These are phyloP conservation scores for Ptychadena robeensis DNA, from an alignment of 2,797 vertebrate species.

Conservation along the genomic window DNA sequence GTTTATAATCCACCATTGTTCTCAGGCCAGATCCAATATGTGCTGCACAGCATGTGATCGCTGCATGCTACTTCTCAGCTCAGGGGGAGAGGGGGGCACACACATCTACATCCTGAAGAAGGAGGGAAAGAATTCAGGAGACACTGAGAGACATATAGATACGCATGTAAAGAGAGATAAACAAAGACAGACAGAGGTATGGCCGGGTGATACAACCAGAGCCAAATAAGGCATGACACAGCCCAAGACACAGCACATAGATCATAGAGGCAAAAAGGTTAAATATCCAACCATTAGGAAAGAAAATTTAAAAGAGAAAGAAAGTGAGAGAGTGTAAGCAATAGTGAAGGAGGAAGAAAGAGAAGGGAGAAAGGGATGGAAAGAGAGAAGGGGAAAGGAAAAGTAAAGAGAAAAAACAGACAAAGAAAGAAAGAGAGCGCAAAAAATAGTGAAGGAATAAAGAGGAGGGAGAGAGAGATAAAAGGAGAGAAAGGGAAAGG, in stretches of 20 bases:
- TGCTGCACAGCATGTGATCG: conserved; percentile 18
- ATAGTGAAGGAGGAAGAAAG: neutral
- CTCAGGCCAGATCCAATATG: neutral
- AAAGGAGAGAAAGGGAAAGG: neutral
- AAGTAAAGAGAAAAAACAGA: neutral
- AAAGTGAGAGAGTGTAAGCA: neutral
- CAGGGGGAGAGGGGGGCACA: neutral
- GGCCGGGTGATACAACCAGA: too few species aligned
- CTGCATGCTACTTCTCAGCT: neutral
- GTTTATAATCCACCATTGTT: conserved; percentile 29
- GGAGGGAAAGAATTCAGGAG: conserved; percentile 3
- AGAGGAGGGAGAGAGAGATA: neutral
- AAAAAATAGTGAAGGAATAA: neutral
- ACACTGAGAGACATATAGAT: neutral
- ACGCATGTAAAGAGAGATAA: too few species aligned
- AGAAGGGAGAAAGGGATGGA: neutral
- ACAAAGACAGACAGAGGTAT: too few species aligned
- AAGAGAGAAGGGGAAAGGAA: neutral
- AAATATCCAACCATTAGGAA: too few species aligned
- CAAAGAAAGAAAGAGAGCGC: neutral
- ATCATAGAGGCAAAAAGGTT: too few species aligned
- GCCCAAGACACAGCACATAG: neutral
- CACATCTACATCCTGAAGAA: neutral
- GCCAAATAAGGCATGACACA: too few species aligned
- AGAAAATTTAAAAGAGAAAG: too few species aligned